These are phyloP conservation scores for Paedocypris micromegethes DNA, from an alignment of 2,797 vertebrate species.

Conservation along the genomic window DNA sequence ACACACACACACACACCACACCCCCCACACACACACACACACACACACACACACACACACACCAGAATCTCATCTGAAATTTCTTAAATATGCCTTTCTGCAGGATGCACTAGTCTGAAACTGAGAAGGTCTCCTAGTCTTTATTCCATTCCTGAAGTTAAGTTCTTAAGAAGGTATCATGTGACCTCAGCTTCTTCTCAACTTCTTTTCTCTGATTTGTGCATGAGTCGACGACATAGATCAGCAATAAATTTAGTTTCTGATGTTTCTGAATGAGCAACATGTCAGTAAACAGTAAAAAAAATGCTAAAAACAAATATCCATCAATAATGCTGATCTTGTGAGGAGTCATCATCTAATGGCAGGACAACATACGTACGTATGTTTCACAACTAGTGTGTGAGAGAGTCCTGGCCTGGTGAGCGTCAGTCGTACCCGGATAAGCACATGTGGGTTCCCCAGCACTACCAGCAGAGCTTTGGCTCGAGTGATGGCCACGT, in stretches of 20 bases:
- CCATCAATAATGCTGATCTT: too few relatives aligned
- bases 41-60: neutral
- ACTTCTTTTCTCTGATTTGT: too few relatives aligned
- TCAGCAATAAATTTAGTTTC: too few relatives aligned
- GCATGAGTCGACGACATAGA: too few relatives aligned
- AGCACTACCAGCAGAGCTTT: slow-evolving; percentile 87
- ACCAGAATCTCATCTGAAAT: neutral
- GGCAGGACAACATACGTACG: too few relatives aligned
- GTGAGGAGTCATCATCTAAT: too few relatives aligned
- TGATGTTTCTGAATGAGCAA: too few relatives aligned
- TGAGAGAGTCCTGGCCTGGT: too few relatives aligned
- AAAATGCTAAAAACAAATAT: too few relatives aligned
- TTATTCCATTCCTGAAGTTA: neutral
- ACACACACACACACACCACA: neutral
- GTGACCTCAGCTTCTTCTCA: too few relatives aligned
- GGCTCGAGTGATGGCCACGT: slow-evolving; percentile 88
- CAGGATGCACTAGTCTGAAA: neutral
- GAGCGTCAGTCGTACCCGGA: slow-evolving; percentile 66
- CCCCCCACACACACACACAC: neutral
- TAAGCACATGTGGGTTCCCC: slow-evolving; percentile 89
- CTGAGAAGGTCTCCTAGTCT: neutral
- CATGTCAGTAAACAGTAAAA: too few relatives aligned
- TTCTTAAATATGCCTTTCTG: neutral
- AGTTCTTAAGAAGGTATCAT: too few relatives aligned
- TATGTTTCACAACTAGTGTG: neutral